Base-by-base conservation (phyloP, 53 echinoderm and acorn worm genomes). In the Echinometra lucunter region DNA sequence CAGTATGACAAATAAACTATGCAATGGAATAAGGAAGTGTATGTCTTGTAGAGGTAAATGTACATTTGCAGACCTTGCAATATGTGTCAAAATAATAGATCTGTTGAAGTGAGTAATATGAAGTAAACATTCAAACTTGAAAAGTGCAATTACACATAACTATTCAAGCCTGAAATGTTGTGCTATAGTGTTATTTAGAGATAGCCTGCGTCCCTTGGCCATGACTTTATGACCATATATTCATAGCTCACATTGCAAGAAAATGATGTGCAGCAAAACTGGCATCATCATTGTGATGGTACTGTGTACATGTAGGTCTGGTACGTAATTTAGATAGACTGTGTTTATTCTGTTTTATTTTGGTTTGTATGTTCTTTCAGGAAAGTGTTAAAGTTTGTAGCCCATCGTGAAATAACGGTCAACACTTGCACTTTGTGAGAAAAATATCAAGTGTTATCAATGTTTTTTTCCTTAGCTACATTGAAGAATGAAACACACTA, bases 171-270 rank as follows among this genome's bases (percentile, higher is more conserved):
- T 42, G 38, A 78, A 34, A 78, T 42, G 42, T 42, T 13, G 6
- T 21, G 78, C 78, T 78, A 23, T 78, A n/a, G n/a, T n/a, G n/a
- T n/a, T n/a, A n/a, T n/a, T n/a, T n/a, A 21, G 78, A 78, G 42
- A 38, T 78, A 78, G 28, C 78, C 78, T 21, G 0, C 21, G 42
- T 38, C 2, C 23, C 38, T 35, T 40, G 78, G 42, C 78, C 78
- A 40, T 78, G 78, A 78, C 78, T 78, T 19, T 40, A 4, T 70
- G 17, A 11, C 35, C 63, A 63, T 63, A n/a, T n/a, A 63, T 53
- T 53, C 63, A 63, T 63, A 63, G 72, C 32, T 72, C 72, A 72
- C 35, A 78, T 78, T 78, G 21, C 78, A 78, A 78, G 19, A 78
- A 78, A 78, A 78, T 35, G 6, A 25, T 25, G 63, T 63, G 63